Evolutionary conservation across 2,888 invertebrate genomes (phyloP).

Genomic region (Micropterix aruncella): DNA sequence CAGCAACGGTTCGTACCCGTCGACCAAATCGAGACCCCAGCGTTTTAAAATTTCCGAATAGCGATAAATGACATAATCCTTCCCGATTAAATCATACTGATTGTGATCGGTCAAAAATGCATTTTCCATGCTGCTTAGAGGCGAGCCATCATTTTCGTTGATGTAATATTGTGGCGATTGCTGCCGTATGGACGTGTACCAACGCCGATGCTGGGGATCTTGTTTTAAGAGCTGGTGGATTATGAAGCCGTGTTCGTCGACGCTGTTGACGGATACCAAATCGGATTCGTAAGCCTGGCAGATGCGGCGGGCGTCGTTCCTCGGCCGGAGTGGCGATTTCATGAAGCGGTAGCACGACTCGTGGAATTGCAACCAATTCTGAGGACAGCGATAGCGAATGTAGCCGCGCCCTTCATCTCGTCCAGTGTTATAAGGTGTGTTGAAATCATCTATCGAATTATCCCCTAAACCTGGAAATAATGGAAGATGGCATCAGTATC

Average conservation of each 20-base stretch:
- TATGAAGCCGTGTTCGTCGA: conserved; percentile 81
- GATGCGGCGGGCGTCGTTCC: conserved; percentile 68
- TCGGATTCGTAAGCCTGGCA: conserved; percentile 77
- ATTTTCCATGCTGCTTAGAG: conserved; percentile 64
- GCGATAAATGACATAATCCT: conserved; percentile 68
- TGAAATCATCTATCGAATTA: conserved; percentile 20
- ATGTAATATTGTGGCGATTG: conserved; percentile 63
- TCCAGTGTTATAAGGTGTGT: conserved; percentile 16
- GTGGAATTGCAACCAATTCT: conserved; percentile 72
- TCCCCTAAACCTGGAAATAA: too few species aligned
- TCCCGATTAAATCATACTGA: conserved; percentile 32
- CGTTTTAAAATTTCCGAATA: conserved; percentile 55
- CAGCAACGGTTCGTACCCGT: conserved; percentile 59
- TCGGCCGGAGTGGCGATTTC: conserved; percentile 67
- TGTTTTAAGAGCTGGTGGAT: conserved; percentile 65
- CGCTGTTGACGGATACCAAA: conserved; percentile 61
- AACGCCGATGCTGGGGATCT: conserved; percentile 75
- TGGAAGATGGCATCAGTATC: too few species aligned
- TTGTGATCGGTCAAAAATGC: conserved; percentile 60
- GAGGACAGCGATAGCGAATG: conserved; percentile 46
- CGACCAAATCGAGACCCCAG: conserved; percentile 76
- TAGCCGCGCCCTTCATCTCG: neutral
- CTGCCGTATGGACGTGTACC: conserved; percentile 75
- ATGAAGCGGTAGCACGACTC: conserved; percentile 83
- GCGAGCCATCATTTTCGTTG: conserved; percentile 72